Evolutionary conservation across 2,888 invertebrate genomes (phyloP).

Genomic region (Papilio elwesi): DNA sequence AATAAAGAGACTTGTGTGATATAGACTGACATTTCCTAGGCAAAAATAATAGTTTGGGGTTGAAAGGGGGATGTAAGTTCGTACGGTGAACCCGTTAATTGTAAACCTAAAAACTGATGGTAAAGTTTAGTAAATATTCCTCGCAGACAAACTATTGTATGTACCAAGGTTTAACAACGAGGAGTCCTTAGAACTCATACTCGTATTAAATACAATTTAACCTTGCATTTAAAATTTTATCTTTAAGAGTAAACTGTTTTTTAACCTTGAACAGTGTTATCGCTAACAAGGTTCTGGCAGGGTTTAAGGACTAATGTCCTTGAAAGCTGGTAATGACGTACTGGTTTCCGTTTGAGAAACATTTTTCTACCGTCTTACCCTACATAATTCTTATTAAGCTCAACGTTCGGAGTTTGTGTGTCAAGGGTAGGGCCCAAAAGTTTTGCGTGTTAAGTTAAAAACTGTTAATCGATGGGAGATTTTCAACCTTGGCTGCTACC

Average conservation of each 20-base stretch:
- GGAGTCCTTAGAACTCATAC: neutral
- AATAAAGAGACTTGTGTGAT: too few species aligned
- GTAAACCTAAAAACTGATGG: too few species aligned
- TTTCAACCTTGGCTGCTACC: constrained; percentile 76
- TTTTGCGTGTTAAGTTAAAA: constrained; percentile 72
- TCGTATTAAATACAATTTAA: neutral
- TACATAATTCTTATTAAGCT: constrained; percentile 70
- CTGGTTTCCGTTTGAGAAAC: constrained; percentile 62
- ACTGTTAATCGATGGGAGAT: constrained; percentile 77
- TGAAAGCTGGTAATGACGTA: constrained; percentile 45
- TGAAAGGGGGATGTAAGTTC: too few species aligned
- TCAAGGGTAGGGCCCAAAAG: constrained; percentile 75
- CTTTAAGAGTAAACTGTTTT: neutral
- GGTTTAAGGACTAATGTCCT: constrained; percentile 47
- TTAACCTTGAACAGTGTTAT: constrained; percentile 34
- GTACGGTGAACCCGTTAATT: too few species aligned
- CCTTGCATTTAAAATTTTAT: constrained; percentile 20
- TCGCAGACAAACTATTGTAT: neutral
- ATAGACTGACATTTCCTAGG: too few species aligned
- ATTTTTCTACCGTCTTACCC: constrained; percentile 59
- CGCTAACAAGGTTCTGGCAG: constrained; percentile 22
- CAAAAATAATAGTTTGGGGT: too few species aligned
- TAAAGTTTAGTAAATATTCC: neutral
- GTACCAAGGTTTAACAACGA: neutral
- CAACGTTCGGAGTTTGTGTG: constrained; percentile 67